phyloP scores from a whole-genome alignment of 2,113 vertebrate species.

The Macquaria ambigua region DNA sequence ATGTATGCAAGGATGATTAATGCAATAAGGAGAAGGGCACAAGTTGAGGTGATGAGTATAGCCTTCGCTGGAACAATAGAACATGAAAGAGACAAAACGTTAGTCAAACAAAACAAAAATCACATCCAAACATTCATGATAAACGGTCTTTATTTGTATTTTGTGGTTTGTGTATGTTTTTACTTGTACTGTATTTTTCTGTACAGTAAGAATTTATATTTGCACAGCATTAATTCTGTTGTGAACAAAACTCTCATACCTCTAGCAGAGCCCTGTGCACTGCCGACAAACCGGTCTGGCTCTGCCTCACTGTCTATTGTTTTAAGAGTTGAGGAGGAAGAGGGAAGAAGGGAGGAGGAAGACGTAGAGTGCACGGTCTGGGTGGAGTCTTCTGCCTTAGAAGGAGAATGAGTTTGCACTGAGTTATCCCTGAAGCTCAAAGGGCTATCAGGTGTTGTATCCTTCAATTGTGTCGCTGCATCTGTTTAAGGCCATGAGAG shows the following conservation, averaged over 20 bases:
- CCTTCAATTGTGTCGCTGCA: conserved; percentile 59
- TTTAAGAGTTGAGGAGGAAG: conserved; percentile 4
- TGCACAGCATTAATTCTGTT: neutral
- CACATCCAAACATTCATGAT: neutral
- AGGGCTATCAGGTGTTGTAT: conserved; percentile 37
- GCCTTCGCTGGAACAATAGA: conserved; percentile 71
- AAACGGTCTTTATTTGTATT: neutral
- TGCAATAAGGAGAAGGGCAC: conserved; percentile 83
- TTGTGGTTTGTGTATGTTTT: neutral
- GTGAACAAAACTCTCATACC: conserved; percentile 54
- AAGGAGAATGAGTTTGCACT: neutral
- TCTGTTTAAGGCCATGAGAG: conserved; percentile 57
- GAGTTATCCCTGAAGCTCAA: conserved; percentile 11
- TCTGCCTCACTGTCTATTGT: conserved; percentile 3
- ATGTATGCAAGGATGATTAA: conserved; percentile 85
- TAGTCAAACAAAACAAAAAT: conserved; percentile 7
- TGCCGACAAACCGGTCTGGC: conserved; percentile 30
- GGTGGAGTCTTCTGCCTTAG: neutral
- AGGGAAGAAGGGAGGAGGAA: conserved; percentile 4
- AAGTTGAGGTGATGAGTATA: conserved; percentile 86
- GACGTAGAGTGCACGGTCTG: neutral
- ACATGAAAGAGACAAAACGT: neutral
- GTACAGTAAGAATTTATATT: neutral
- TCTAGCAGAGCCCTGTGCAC: conserved; percentile 42
- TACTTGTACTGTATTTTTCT: neutral